These are phyloP conservation scores for Colossoma macropomum DNA, from an alignment of 2,113 vertebrate genomes.

Conservation along the genomic window DNA sequence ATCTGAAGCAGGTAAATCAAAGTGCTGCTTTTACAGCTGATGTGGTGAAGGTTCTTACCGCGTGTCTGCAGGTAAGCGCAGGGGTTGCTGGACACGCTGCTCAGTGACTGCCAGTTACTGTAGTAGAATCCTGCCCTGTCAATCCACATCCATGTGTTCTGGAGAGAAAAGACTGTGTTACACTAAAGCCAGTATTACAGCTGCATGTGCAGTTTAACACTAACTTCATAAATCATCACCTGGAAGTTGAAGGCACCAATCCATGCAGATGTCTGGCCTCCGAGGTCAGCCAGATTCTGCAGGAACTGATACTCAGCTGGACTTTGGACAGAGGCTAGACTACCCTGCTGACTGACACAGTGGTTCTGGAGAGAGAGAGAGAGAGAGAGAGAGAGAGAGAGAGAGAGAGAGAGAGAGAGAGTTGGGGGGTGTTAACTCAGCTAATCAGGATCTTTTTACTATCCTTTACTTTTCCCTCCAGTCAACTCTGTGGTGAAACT, in stretches of 20 bases:
- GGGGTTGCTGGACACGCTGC: background rate
- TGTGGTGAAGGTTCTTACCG: background rate
- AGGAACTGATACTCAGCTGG: background rate
- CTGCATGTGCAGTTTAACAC: background rate
- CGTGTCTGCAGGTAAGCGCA: background rate
- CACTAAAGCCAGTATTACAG: background rate
- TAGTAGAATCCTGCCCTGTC: constrained; percentile 9
- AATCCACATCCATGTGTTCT: constrained; percentile 16
- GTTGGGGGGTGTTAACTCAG: too few species aligned
- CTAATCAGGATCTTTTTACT: too few species aligned
- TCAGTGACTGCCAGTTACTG: constrained; percentile 7
- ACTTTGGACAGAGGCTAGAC: constrained; percentile 4
- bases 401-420: too few species aligned
- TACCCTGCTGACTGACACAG: background rate
- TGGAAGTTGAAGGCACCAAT: constrained; percentile 28
- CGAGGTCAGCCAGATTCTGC: background rate
- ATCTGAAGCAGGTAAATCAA: too few species aligned
- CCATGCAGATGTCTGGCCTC: background rate
- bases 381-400: background rate
- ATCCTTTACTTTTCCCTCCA: too few species aligned
- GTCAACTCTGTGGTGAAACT: too few species aligned
- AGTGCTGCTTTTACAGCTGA: too few species aligned
- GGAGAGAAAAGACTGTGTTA: background rate
- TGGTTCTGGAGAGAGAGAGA: background rate
- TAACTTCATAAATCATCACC: background rate